Base-by-base conservation (phyloP, 2,888 invertebrate species). In the Gibbula magus region DNA sequence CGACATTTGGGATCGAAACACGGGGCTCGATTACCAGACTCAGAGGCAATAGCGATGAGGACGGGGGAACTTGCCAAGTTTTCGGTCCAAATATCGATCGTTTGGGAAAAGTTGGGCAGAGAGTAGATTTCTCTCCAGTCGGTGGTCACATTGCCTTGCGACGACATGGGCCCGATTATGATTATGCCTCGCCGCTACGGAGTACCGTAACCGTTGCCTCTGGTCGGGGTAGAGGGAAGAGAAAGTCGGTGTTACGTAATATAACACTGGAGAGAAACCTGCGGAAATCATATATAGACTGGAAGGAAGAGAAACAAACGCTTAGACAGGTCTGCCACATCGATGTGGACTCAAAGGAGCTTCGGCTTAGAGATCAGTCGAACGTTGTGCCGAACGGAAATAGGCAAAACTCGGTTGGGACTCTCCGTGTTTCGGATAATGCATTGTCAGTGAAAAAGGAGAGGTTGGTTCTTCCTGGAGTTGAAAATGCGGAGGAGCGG, bases 41-140 rank as follows among this genome's bases (percentile, higher is more conserved):
- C 18, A 70, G 70, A 70, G 35, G 25, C 75, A 32, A 32, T 54
- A 32, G 54, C 53, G 18, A 29, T 32, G 54, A 75, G 35, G 54
- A 54, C 54, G 29, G 53, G 32, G 54, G 53, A 75, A 53, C 54
- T 75, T 75, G 75, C 75, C 75, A 75, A 75, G 75, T 75, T 75
- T 75, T 75, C 10, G 53, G 16, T 22, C 32, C 52, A 39, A 75
- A 54, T 52, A 75, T 35, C 52, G 75, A 75, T 75, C 75, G 75
- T 54, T 75, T 35, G 75, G 25, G 54, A 29, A 75, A 75, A 75
- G 75, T 75, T 75, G 18, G 53, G 54, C 29, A 25, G n/a, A 54
- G 29, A n/a, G 25, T 13, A 53, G 32, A 22, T 32, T 25, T 10
- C 32, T 18, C 53, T 13, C 7, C 25, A 52, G 8, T 75, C 75